Evolutionary conservation across 2,888 invertebrate species (phyloP), one percentile per base, ranked within the genome.

Genomic region (Thymelicus acteon): DNA sequence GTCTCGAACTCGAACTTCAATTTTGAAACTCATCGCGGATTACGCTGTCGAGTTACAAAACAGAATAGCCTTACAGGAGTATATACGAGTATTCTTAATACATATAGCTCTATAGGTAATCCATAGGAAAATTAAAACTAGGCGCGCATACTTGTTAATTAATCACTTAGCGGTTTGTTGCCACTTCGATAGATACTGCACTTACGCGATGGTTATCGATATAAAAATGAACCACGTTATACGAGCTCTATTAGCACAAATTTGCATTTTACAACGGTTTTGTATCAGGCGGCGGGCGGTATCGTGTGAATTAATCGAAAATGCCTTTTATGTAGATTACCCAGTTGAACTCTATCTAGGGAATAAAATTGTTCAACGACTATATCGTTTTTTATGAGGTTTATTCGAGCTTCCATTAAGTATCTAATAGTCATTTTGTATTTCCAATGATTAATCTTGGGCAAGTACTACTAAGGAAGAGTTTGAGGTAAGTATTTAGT

Each of bases 201-300:
- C 61, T 68, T 54, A 62, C 40, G 13, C 54, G 68, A 62, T 61
- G 61, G 12, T 54, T 57, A 69, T 62, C 57, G 68, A 19, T 8
- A 54, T 62, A 69, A 69, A 69, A 69, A 69, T 69, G 47, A 69
- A 69, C 57, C 61, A 69, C 57, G 57, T 62, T 68, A 52, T 54
- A 62, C 47, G 62, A 60, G 60, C 58, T n/a, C 58, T 70, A 85
- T 88, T 86, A 83, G 79, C 82, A 83, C 84, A 81, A 74, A 87
- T 86, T 87, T 84, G 84, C 86, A 87, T 86, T 80, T 75, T 72
- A 76, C 74, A 73, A 69, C 72, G 75, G 75, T 73, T 71, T 67
- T 70, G 72, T 72, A 74, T 70, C 70, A 72, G 70, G 73, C 73
- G 52, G 67, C 31, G 67, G 52, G 67, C 31, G 67, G 68, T 69